Percentiles rank a stretch among this genome's conserved stretches.
Evolutionary conservation across 2,888 invertebrate genomes (phyloP).

Genomic region (Pemphredon lugubris): DNA sequence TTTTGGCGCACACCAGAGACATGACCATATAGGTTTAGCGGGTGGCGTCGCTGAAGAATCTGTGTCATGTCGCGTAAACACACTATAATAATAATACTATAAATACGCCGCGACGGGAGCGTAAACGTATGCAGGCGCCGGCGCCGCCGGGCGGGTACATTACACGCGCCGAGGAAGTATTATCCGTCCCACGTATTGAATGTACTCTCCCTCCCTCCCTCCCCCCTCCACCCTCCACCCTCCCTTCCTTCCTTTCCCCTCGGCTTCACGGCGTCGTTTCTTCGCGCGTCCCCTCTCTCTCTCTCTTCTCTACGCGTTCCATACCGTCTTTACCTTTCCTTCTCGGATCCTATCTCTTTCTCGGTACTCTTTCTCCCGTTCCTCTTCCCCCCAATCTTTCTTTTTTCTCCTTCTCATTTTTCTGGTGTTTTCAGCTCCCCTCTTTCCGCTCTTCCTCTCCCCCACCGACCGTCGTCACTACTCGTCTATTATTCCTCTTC

Average conservation of each 20-base stretch:
- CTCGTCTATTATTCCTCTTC: background rate
- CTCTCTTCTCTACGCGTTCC: background rate
- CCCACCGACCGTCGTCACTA: background rate
- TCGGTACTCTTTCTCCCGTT: background rate
- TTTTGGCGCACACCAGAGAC: slow-evolving; percentile 38
- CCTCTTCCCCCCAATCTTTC: background rate
- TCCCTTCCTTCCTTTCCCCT: background rate
- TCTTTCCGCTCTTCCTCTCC: background rate
- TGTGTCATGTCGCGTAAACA: slow-evolving; percentile 76
- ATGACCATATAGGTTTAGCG: slow-evolving; percentile 24
- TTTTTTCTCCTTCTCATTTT: background rate
- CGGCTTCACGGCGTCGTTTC: too few relatives aligned
- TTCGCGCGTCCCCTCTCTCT: background rate
- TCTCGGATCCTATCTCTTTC: background rate
- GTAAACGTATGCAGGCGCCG: slow-evolving; percentile 75
- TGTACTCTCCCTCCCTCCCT: slow-evolving; percentile 29
- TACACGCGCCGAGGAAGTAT: slow-evolving; percentile 69
- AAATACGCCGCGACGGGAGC: slow-evolving; percentile 70
- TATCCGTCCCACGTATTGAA: slow-evolving; percentile 66
- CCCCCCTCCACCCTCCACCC: too few relatives aligned
- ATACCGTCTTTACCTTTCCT: background rate
- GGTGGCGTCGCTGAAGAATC: slow-evolving; percentile 60
- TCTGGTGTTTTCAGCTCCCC: background rate
- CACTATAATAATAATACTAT: slow-evolving; percentile 76
- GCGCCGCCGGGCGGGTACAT: slow-evolving; percentile 72